phyloP scores from a whole-genome alignment of 2,888 invertebrate species.

The Drosophila barbarae region DNA sequence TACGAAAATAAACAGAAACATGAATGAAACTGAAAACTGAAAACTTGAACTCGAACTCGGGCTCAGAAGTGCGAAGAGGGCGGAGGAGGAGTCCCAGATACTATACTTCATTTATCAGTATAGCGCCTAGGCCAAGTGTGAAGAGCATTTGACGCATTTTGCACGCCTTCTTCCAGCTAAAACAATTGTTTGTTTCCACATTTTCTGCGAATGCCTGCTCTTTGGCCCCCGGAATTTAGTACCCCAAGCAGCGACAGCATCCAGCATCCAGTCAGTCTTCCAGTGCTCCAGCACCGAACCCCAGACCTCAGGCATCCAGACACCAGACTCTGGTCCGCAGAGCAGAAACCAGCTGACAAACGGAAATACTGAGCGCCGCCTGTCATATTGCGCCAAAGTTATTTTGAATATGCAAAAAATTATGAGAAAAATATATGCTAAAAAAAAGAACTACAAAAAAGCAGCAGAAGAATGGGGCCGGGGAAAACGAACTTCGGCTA shows the following conservation, averaged over 20 bases:
- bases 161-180: constrained; percentile 67
- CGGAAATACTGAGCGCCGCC: constrained; percentile 65
- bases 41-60: constrained; percentile 33
- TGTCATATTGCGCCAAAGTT: constrained; percentile 70
- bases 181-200: constrained; percentile 64
- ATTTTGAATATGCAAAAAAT: constrained; percentile 74
- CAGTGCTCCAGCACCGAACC: constrained; percentile 5
- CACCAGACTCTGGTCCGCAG: constrained; percentile 13
- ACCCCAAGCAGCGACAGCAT: constrained; percentile 68
- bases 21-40: constrained; percentile 36
- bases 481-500: constrained; percentile 19
- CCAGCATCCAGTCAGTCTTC: not conserved
- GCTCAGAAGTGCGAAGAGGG: constrained; percentile 5
- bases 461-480: constrained; percentile 11
- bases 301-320: constrained; percentile 7
- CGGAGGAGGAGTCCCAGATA: not conserved
- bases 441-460: constrained; percentile 11
- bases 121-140: constrained; percentile 59
- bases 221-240: constrained; percentile 56
- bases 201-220: constrained; percentile 57
- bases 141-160: constrained; percentile 54
- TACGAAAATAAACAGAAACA: constrained; percentile 46
- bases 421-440: constrained; percentile 46
- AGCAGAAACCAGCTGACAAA: constrained; percentile 63
- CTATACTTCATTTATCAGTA: constrained; percentile 7